Evolutionary conservation across 2,797 vertebrate species (phyloP).

Genomic region (Chiroxiphia lanceolata): DNA sequence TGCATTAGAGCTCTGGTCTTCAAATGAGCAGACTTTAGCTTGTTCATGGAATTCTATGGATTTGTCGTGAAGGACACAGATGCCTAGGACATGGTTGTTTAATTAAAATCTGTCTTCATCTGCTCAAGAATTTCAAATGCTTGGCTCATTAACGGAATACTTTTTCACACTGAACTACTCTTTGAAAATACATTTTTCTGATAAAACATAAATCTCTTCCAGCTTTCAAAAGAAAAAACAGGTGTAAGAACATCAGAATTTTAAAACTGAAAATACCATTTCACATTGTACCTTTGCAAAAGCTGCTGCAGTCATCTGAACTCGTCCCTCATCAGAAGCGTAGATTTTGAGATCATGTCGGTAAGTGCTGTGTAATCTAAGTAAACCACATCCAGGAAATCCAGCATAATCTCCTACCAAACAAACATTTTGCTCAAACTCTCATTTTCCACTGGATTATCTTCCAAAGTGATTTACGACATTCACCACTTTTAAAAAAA

Average conservation of each 20-base stretch:
- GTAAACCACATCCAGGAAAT: slow-evolving; percentile 89
- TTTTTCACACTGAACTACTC: neutral
- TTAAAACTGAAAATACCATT: neutral
- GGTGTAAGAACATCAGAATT: neutral
- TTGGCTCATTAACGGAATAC: neutral
- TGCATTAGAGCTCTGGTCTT: neutral
- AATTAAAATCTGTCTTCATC: neutral
- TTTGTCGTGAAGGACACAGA: neutral
- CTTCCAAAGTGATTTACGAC: neutral
- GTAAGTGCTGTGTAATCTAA: slow-evolving; percentile 89
- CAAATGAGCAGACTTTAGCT: neutral
- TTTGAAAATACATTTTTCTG: neutral
- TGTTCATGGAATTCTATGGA: neutral
- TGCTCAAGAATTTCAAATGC: neutral
- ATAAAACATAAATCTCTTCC: neutral
- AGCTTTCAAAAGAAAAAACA: neutral
- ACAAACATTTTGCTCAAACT: slow-evolving; percentile 52
- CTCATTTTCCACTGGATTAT: slow-evolving; percentile 10
- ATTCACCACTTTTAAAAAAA: neutral
- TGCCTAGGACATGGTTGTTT: neutral
- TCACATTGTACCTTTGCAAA: slow-evolving; percentile 84
- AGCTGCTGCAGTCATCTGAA: slow-evolving; percentile 91
- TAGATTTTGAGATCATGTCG: slow-evolving; percentile 91
- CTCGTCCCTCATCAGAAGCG: slow-evolving; percentile 88
- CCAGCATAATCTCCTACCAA: slow-evolving; percentile 88